Conservation (phyloP, 2,797 vertebrate species). For the Acrocephalus scirpaceus region DNA sequence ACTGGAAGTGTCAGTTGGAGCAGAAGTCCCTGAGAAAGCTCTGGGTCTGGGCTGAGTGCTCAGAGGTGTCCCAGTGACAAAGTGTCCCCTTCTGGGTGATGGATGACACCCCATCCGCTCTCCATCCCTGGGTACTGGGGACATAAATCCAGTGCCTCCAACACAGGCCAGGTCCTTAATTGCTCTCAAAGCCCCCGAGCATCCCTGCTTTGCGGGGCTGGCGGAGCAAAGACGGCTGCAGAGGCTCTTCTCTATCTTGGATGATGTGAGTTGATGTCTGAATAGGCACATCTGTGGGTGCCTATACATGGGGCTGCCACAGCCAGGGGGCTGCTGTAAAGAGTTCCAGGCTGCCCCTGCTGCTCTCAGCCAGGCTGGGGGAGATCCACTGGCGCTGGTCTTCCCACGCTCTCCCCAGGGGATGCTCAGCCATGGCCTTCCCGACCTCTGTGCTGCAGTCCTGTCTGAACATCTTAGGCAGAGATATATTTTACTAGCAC, state of each 20-base stretch:
- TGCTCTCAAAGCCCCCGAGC: not conserved
- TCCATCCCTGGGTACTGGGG: not conserved
- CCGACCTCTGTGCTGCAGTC: not conserved
- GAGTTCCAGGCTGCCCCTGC: not conserved
- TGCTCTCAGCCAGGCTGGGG: not conserved
- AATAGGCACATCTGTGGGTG: fast-evolving
- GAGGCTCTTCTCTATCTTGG: not conserved
- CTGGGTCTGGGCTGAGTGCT: not conserved
- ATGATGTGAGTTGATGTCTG: not conserved
- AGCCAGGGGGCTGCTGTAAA: not conserved
- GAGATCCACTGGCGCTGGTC: fast-evolving
- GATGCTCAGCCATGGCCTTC: not conserved
- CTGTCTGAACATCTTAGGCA: not conserved
- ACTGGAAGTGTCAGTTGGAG: not conserved
- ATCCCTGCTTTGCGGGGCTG: not conserved
- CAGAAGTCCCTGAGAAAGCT: not conserved
- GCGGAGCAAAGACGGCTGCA: fast-evolving
- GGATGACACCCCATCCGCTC: not conserved
- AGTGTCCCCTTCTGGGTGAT: not conserved
- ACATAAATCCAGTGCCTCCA: not conserved
- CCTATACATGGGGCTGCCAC: not conserved
- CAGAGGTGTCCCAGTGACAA: not conserved
- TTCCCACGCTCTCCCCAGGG: not conserved
- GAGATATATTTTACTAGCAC: not conserved
- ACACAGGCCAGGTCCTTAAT: not conserved